Base-by-base conservation (phyloP, 2,797 vertebrate species). In the Scolopax rusticola region DNA sequence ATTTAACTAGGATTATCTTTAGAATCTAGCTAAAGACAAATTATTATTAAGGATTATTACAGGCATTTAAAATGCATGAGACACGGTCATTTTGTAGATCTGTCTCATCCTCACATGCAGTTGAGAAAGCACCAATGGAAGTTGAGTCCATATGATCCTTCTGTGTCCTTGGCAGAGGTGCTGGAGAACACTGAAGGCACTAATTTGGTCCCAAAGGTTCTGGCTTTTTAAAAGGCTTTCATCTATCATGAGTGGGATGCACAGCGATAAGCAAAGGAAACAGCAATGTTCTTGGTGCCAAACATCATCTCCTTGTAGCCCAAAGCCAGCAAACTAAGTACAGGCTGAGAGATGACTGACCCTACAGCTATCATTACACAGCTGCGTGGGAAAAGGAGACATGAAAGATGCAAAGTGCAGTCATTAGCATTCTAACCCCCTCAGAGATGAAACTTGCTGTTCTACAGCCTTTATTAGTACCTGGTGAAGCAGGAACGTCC, bases 401-500 rank as follows among this genome's bases (percentile, higher is more conserved):
- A 63, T 11, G 30, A 50, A 45, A 68, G 85, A 20, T 14, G 59
- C 48, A 30, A 54, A 76, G 4, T 75, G 19, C 73, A 51, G n/a
- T 1, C 57, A 51, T 48, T 63, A 77, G 61, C 51, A n/a, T 4
- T 14, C 48, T 78, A 45, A 53, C 4, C 23, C 32, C 18, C 25
- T 9, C 33, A 64, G 75, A 75, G 56, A 12, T 5, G 11, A 17
- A 69, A 7, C 45, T 6, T 19, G 90, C 50, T 67, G 54, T 9
- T 20, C 36, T 76, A 56, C 73, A 95, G 77, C 67, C 30, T 25
- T 27, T 20, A 0, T 30, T 65, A 84, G 76, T 98, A 99, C 99
- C 99, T 99, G 99, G 97, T 99, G 99, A 92, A 99, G 98, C 70
- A 99, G 98, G 95, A 99, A 99, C 4, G 99, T 99, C n/a, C 99